Evolutionary conservation across 2,797 vertebrate species (phyloP).

Genomic region (Balearica regulorum): DNA sequence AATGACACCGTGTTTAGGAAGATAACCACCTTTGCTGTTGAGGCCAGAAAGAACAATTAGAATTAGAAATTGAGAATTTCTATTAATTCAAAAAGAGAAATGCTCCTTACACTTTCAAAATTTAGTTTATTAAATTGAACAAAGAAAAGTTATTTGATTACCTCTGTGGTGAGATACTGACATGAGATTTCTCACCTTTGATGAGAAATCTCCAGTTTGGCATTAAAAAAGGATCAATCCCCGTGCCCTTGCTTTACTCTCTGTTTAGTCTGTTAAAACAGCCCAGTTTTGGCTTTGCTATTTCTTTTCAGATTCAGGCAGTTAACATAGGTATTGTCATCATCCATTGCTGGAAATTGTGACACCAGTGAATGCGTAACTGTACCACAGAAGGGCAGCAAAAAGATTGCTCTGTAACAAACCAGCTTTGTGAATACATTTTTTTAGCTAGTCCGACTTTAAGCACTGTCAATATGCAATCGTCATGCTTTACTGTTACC

Average conservation of each 20-base stretch:
- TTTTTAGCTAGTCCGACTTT: not conserved
- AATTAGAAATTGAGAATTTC: conserved; percentile 33
- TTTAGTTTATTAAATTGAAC: not conserved
- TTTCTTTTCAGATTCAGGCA: not conserved
- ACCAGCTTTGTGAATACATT: not conserved
- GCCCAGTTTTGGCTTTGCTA: not conserved
- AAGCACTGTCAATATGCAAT: not conserved
- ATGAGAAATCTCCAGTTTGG: not conserved
- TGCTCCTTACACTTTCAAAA: not conserved
- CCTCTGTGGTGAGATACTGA: not conserved
- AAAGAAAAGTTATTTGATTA: not conserved
- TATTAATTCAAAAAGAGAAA: conserved; percentile 8
- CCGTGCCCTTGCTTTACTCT: not conserved
- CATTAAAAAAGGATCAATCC: not conserved
- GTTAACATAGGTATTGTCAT: not conserved
- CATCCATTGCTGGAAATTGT: not conserved
- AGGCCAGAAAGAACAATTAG: conserved; percentile 36
- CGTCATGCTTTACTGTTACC: not conserved
- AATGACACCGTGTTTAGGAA: conserved; percentile 31
- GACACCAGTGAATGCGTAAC: not conserved
- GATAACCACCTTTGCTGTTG: conserved; percentile 5
- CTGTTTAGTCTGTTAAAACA: not conserved
- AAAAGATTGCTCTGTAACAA: not conserved
- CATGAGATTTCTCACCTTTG: not conserved
- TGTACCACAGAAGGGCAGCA: not conserved